Evolutionary conservation across 2,113 vertebrate species (phyloP), one percentile per base, ranked within the genome.

Genomic region (Pelecanoides urinatrix): DNA sequence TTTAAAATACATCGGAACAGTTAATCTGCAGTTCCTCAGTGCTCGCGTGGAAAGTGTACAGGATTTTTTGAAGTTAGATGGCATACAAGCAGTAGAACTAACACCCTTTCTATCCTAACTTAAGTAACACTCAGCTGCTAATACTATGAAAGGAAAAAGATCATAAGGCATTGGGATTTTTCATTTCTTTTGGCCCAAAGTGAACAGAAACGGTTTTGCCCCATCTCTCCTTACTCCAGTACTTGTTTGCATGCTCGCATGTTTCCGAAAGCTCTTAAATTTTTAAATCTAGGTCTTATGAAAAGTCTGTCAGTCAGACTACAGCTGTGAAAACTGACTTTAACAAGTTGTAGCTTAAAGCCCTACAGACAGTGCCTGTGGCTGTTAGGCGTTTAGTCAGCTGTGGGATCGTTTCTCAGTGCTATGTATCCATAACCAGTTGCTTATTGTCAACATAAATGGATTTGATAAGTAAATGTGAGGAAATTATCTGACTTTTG

Each of bases 331-430:
- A 86, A 97, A 86, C 61, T 72, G 70, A 80, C 88, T 97, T 93
- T 63, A 82, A 84, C 95, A 95, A 95, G 71, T 65, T 86, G 59
- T 89, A 91, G 71, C 75, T 34, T 86, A 58, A 68, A 84, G 26
- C 82, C 92, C 97, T 95, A n/a, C 62, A 80, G 96, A 97, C 94
- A 2, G 27, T 92, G 96, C 97, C 97, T 93, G 68, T 86, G 93
- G 97, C 96, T 76, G 92, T 30, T 53, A 25, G 75, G 58, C 58
- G 65, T 94, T 95, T 94, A 80, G 89, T 97, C 92, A 95, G 96
- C 96, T 94, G 30, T 42, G 82, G 94, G 72, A 61, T 96, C 45
- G 0, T 21, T 8, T 86, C 89, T 91, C 65, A 30, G 47, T 80
- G 81, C 75, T 4, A 8, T 91, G 66, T 50, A 61, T 96, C 76